These are phyloP conservation scores for Salminus brasiliensis DNA, from an alignment of 2,113 vertebrate species.

Conservation along the genomic window DNA sequence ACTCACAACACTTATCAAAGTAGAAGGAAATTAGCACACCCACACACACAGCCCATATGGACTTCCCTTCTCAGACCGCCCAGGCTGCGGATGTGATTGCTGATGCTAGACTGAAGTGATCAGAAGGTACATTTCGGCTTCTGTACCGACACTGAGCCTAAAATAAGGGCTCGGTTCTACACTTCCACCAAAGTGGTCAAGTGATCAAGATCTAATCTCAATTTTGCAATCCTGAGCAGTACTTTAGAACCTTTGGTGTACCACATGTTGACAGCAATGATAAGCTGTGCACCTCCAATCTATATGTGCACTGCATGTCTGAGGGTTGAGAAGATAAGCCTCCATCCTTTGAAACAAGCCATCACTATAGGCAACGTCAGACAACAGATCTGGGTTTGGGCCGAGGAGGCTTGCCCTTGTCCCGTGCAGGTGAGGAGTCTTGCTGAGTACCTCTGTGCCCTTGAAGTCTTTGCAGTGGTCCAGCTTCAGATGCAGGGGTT, in stretches of 20 bases:
- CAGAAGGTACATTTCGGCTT: neutral
- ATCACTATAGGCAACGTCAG: neutral
- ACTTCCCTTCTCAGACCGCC: neutral
- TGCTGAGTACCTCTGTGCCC: constrained; percentile 43
- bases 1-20: neutral
- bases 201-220: neutral
- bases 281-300: neutral
- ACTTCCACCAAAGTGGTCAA: neutral
- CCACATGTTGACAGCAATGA: neutral
- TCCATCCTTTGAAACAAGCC: neutral
- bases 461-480: constrained; percentile 58
- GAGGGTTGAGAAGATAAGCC: no score
- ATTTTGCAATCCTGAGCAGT: neutral
- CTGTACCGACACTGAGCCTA: neutral
- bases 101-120: neutral
- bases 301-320: neutral
- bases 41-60: neutral
- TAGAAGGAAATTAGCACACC: neutral
- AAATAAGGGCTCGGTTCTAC: neutral
- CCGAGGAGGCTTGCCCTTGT: constrained; percentile 55
- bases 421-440: constrained; percentile 49
- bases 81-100: neutral
- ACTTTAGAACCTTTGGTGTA: neutral
- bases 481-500: constrained; percentile 68
- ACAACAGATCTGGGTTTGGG: constrained; percentile 45